Base-by-base conservation (phyloP, 2,797 vertebrate genomes). In the Mareca penelope region DNA sequence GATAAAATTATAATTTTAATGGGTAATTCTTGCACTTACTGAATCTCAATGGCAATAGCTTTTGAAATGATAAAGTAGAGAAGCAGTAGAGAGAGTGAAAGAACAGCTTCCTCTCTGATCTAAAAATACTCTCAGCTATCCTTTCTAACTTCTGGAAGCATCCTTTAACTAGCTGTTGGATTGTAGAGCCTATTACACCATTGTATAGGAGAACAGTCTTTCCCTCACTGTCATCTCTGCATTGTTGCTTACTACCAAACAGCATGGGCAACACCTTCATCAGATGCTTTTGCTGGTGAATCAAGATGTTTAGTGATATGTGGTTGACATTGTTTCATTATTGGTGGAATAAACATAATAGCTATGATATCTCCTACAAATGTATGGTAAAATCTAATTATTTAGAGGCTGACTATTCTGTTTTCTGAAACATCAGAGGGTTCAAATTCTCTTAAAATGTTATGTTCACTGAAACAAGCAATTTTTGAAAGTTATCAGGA, bases 101-200 rank as follows among this genome's bases (percentile, higher is more conserved):
- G 29, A 80, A 33, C 10, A 67, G 28, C 53, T 89, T 78, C 23
- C 6, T 59, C 17, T 72, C 59, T 88, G 55, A 84, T 81, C 33
- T 75, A 37, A 93, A 96, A 95, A 85, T 87, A 85, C 85, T 10
- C 5, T 18, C 26, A 28, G 50, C 52, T 77, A n/a, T 63, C 42
- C 26, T 91, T 89, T 72, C 10, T 82, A 57, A 40, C 18, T 17
- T 78, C 55, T 93, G 55, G 70, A 93, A 56, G 7, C 26, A 64
- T 23, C 35, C 35, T 85, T 75, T 17, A 63, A 37, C 31, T 48
- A 42, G 24, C 10, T 50, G 46, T 23, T 42, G 76, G 40, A 59
- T 6, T 57, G 60, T 17, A 70, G 28, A 70, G 12, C 8, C 24
- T 70, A 12, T 53, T 76, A 19, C 9, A 53, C 15, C 12, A 2